Evolutionary conservation across 2,113 vertebrate genomes (phyloP).

Genomic region (Odobenus rosmarus): DNA sequence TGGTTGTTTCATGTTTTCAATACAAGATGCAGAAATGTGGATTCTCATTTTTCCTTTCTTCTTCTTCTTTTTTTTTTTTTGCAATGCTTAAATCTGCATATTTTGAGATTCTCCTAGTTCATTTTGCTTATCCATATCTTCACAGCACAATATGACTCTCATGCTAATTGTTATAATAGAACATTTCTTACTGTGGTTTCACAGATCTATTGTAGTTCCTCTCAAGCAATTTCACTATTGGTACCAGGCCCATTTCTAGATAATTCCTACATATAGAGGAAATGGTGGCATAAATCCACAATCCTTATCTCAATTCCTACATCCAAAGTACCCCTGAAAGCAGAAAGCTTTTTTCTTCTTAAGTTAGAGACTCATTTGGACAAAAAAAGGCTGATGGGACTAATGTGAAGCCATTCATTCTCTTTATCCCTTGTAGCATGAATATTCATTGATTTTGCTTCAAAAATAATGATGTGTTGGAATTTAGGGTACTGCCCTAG

Average conservation of each 20-base stretch:
- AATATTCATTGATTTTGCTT: not conserved
- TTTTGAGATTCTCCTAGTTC: not conserved
- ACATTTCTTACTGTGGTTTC: not conserved
- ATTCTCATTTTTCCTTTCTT: not conserved
- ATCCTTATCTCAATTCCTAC: not conserved
- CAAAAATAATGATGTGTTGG: not conserved
- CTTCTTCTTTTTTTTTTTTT: not conserved
- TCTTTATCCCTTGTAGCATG: not conserved
- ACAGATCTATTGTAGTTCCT: not conserved
- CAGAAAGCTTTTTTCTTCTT: not conserved
- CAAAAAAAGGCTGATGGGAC: not conserved
- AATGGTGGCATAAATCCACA: not conserved
- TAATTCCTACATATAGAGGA: not conserved
- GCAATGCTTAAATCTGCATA: not conserved
- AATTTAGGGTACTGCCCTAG: not conserved
- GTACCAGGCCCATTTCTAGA: not conserved
- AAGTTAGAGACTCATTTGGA: not conserved
- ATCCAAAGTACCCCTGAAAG: not conserved
- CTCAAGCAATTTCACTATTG: not conserved
- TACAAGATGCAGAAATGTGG: not conserved
- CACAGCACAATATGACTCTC: not conserved
- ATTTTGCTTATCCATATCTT: not conserved
- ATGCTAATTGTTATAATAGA: not conserved
- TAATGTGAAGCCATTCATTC: not conserved
- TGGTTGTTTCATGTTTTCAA: not conserved